These are phyloP conservation scores for Amblyteles armatorius DNA, from an alignment of 2,888 invertebrate species.

Conservation along the genomic window DNA sequence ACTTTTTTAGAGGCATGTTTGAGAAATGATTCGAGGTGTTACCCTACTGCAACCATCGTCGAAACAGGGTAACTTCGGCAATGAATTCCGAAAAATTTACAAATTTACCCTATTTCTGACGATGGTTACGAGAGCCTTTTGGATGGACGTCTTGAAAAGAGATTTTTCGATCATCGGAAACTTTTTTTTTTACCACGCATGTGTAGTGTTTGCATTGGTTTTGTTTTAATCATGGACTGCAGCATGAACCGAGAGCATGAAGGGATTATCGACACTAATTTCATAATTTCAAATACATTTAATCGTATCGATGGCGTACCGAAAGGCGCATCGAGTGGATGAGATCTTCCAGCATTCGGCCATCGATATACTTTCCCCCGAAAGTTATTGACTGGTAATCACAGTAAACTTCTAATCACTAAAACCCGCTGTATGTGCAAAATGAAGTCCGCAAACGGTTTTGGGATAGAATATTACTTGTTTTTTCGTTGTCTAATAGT, in stretches of 20 bases:
- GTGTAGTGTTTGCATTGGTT: conserved; percentile 10
- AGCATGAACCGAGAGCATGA: conserved; percentile 18
- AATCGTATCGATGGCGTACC: neutral
- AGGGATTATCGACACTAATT: conserved; percentile 11
- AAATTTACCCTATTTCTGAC: neutral
- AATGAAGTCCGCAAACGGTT: conserved; percentile 10
- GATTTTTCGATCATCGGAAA: conserved; percentile 4
- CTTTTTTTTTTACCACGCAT: conserved; percentile 10
- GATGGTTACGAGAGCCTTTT: neutral
- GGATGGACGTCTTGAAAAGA: neutral
- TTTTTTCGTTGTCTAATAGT: neutral
- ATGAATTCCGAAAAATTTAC: neutral
- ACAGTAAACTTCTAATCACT: neutral
- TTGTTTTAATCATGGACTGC: conserved; percentile 15
- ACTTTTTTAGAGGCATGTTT: neutral
- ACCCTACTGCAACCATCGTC: neutral
- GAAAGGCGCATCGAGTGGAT: too few relatives aligned
- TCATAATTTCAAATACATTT: neutral
- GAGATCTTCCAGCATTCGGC: too few relatives aligned
- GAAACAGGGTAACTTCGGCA: neutral
- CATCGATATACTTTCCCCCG: neutral
- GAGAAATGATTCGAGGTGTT: neutral
- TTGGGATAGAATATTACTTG: conserved; percentile 1
- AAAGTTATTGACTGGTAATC: neutral
- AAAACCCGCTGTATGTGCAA: neutral